Percentiles rank a stretch among this genome's conserved stretches.
phyloP scores from a whole-genome alignment of 1,140 invertebrate species.

The Lutraria rhynchaena region DNA sequence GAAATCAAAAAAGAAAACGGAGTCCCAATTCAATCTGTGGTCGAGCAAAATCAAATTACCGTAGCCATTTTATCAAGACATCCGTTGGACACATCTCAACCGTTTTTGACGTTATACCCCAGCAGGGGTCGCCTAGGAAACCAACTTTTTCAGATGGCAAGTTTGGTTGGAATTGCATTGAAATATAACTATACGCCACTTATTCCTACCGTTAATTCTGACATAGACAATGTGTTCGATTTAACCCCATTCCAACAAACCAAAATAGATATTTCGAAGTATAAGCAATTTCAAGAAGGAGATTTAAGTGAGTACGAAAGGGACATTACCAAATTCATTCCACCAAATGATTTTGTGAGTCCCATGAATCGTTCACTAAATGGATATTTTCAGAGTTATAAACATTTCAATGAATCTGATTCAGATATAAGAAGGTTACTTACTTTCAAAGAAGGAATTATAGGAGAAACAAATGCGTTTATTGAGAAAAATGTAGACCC shows the following conservation, averaged over 20 bases:
- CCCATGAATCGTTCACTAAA: constrained; percentile 41
- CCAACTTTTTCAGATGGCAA: constrained; percentile 63
- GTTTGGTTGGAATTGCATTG: constrained; percentile 60
- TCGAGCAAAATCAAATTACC: too few species aligned
- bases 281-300: not conserved
- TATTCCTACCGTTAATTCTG: constrained; percentile 19
- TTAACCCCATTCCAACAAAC: not conserved
- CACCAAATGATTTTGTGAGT: not conserved
- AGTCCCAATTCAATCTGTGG: too few species aligned
- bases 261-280: not conserved
- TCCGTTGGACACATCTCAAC: too few species aligned
- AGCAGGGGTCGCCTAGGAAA: constrained; percentile 59
- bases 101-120: constrained; percentile 33
- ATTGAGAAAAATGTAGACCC: not conserved
- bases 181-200: constrained; percentile 7
- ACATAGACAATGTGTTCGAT: constrained; percentile 30
- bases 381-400: constrained; percentile 69
- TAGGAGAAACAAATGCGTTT: constrained; percentile 42
- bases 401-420: constrained; percentile 62
- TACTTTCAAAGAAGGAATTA: constrained; percentile 49
- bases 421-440: constrained; percentile 58
- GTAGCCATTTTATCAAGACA: too few species aligned
- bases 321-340: constrained; percentile 4
- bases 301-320: not conserved
- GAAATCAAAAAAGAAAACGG: too few species aligned